These are phyloP conservation scores for Eupithecia tripunctaria DNA, from an alignment of 2,888 invertebrate species.

Conservation along the genomic window DNA sequence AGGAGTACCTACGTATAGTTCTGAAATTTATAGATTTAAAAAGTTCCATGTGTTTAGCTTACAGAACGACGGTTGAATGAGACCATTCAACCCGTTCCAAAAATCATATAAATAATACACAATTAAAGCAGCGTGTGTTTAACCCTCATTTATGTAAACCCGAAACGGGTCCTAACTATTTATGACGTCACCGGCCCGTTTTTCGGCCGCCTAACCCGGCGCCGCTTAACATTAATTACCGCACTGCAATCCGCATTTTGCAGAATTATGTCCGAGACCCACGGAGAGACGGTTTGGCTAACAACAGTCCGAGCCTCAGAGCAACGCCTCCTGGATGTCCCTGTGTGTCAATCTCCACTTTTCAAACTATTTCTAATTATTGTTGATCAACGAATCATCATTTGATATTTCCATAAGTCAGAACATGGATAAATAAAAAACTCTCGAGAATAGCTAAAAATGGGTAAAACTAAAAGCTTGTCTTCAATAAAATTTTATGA, in stretches of 20 bases:
- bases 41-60: not conserved
- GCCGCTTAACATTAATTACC: constrained; percentile 76
- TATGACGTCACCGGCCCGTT: constrained; percentile 44
- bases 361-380: too few relatives aligned
- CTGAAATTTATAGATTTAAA: not conserved
- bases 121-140: constrained; percentile 15
- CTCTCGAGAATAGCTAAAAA: too few relatives aligned
- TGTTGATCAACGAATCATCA: too few relatives aligned
- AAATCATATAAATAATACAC: not conserved
- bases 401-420: not conserved
- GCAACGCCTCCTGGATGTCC: not conserved
- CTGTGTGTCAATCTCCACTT: too few relatives aligned
- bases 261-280: constrained; percentile 60
- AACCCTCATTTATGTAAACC: constrained; percentile 23
- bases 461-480: too few relatives aligned
- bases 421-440: not conserved
- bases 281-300: constrained; percentile 32
- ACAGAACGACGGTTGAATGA: too few relatives aligned
- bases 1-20: too few relatives aligned
- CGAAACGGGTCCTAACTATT: constrained; percentile 33
- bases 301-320: not conserved
- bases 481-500: too few relatives aligned
- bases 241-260: constrained; percentile 70
- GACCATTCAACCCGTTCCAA: not conserved
- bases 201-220: constrained; percentile 65